Evolutionary conservation across 2,113 vertebrate species (phyloP).

Genomic region (Burhinus oedicnemus): DNA sequence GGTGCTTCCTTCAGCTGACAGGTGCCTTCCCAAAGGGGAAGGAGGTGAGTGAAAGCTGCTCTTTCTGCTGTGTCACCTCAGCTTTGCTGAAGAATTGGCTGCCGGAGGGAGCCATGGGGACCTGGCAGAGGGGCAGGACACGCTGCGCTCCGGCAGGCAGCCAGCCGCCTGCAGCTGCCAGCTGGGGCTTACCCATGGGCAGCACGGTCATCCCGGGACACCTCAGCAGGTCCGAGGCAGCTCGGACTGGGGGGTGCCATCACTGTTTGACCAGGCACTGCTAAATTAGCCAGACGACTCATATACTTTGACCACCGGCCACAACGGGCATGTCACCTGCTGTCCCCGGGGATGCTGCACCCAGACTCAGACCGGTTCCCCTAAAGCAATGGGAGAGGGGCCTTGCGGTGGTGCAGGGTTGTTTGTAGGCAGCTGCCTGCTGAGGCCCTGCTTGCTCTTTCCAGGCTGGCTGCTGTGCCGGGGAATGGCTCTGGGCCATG

Average conservation of each 20-base stretch:
- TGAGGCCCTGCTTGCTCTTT: neutral
- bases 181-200: neutral
- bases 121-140: neutral
- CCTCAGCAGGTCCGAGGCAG: neutral
- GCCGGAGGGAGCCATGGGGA: fast-evolving
- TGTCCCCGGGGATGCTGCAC: neutral
- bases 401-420: neutral
- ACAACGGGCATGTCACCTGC: neutral
- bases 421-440: neutral
- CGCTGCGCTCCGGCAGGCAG: neutral
- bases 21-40: neutral
- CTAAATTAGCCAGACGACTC: neutral
- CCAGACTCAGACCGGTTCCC: neutral
- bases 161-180: neutral
- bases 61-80: neutral
- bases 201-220: neutral
- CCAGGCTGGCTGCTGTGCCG: fast-evolving
- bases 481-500: neutral
- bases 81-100: neutral
- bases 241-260: fast-evolving
- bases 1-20: neutral
- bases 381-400: neutral
- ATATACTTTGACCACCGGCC: fast-evolving
- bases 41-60: neutral
- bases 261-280: fast-evolving